Evolutionary conservation across 2,113 vertebrate species (phyloP).

Genomic region (Carlito syrichta): DNA sequence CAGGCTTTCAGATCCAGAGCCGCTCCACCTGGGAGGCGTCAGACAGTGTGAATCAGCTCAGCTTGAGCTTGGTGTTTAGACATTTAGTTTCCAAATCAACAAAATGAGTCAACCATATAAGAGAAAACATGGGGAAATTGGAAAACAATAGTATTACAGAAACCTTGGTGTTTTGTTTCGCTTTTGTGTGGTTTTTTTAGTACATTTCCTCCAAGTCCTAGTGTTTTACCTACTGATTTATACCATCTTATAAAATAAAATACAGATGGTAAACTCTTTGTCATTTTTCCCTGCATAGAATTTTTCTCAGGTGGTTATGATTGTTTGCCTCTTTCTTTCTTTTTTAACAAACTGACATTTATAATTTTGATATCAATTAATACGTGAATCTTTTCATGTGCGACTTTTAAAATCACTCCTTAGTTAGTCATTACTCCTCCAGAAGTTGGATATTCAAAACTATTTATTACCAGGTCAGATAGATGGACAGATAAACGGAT

Average conservation of each 20-base stretch:
- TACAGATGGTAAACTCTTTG: not conserved
- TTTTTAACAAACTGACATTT: constrained; percentile 1
- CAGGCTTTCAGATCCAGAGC: constrained; percentile 86
- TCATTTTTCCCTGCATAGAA: not conserved
- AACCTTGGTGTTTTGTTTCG: too few relatives aligned
- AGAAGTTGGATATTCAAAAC: not conserved
- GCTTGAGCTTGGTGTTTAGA: not conserved
- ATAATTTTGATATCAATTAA: not conserved
- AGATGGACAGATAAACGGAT: not conserved
- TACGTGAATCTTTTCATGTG: not conserved
- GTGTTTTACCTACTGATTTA: constrained; percentile 34
- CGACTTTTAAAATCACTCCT: constrained; percentile 3
- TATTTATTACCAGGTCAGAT: not conserved
- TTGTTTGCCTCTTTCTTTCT: not conserved
- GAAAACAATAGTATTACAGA: constrained; percentile 7
- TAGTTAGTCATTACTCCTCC: not conserved
- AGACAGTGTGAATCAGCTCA: not conserved
- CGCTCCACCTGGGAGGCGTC: constrained; percentile 78
- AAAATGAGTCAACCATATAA: not conserved
- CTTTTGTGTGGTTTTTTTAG: not conserved
- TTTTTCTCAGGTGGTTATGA: not conserved
- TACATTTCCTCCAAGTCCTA: not conserved
- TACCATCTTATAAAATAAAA: not conserved
- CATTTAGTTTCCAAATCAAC: constrained; percentile 15
- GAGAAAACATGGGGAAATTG: not conserved